Conservation (phyloP, 2,797 vertebrate genomes). For the Fistularia tabacaria region DNA sequence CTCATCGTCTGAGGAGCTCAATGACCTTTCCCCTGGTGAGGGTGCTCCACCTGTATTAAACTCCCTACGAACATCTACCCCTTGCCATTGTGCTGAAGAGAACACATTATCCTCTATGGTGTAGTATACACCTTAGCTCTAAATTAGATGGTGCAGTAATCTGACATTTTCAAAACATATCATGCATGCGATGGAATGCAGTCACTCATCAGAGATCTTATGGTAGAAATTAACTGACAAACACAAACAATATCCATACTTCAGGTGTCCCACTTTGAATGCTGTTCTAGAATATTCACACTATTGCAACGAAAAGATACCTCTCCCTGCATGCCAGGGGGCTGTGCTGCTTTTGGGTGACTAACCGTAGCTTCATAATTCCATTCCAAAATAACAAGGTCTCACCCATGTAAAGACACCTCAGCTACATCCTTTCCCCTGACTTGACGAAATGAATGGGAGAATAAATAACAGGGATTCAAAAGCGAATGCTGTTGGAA, state of each 20-base stretch:
- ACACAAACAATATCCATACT: slow-evolving; percentile 54
- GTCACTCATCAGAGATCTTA: slow-evolving; percentile 55
- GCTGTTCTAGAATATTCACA: slow-evolving; percentile 70
- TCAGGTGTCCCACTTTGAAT: slow-evolving; percentile 59
- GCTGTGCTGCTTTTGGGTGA: slow-evolving; percentile 72
- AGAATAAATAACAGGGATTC: slow-evolving; percentile 59
- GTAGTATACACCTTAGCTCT: slow-evolving; percentile 55
- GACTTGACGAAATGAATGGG: slow-evolving; percentile 45
- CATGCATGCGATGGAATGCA: slow-evolving; percentile 76
- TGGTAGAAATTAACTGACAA: slow-evolving; percentile 39
- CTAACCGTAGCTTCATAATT: slow-evolving; percentile 70
- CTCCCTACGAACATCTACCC: slow-evolving; percentile 81
- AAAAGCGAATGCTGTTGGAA: slow-evolving; percentile 62
- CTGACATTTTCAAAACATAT: slow-evolving; percentile 61
- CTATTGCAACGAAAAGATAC: slow-evolving; percentile 72
- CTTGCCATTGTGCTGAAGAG: slow-evolving; percentile 73
- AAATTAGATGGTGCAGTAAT: slow-evolving; percentile 50
- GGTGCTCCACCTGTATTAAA: slow-evolving; percentile 75
- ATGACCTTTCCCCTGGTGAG: slow-evolving; percentile 91
- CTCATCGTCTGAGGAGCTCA: slow-evolving; percentile 95
- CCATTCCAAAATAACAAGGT: slow-evolving; percentile 64
- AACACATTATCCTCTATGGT: slow-evolving; percentile 76
- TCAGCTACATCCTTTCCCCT: slow-evolving; percentile 52
- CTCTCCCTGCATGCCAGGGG: slow-evolving; percentile 78
- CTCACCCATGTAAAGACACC: slow-evolving; percentile 46